Evolutionary conservation across 2,888 invertebrate species (phyloP).

Genomic region (Choristoneura rosaceana): DNA sequence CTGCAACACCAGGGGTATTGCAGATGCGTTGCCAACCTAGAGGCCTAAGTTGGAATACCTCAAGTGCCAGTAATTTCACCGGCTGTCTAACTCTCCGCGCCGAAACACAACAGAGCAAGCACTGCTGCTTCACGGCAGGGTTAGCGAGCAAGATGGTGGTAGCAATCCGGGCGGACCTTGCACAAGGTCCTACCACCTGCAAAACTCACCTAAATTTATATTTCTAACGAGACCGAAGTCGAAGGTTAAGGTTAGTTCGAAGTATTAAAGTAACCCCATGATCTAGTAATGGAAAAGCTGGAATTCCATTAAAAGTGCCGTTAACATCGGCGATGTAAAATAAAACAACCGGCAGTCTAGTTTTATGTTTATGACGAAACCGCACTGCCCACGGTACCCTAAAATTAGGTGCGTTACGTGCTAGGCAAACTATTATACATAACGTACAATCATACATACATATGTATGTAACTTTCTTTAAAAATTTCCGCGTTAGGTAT

Average conservation of each 20-base stretch:
- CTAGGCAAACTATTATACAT: neutral
- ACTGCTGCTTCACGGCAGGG: too few species aligned
- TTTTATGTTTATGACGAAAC: constrained; percentile 12
- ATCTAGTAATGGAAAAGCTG: neutral
- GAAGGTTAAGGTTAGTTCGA: neutral
- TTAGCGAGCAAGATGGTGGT: too few species aligned
- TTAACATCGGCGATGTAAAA: neutral
- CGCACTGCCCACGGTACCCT: neutral
- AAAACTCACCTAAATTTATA: too few species aligned
- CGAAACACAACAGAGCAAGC: too few species aligned
- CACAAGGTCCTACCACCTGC: too few species aligned
- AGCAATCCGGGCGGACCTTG: too few species aligned
- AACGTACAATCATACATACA: neutral
- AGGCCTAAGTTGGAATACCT: too few species aligned
- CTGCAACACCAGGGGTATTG: too few species aligned
- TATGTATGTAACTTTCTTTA: neutral
- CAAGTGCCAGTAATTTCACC: too few species aligned
- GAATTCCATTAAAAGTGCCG: constrained; percentile 3
- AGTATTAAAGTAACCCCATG: neutral
- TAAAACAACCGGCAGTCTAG: neutral
- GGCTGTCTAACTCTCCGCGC: too few species aligned
- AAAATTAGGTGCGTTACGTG: constrained; percentile 10
- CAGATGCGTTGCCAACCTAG: too few species aligned
- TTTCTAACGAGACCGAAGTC: too few species aligned
- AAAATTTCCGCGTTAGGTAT: neutral